A percentile compares a stretch with the other conserved stretches of the same genome.
These are phyloP conservation scores for Cephonodes hylas DNA, from an alignment of 2,888 invertebrate genomes.

Conservation along the genomic window DNA sequence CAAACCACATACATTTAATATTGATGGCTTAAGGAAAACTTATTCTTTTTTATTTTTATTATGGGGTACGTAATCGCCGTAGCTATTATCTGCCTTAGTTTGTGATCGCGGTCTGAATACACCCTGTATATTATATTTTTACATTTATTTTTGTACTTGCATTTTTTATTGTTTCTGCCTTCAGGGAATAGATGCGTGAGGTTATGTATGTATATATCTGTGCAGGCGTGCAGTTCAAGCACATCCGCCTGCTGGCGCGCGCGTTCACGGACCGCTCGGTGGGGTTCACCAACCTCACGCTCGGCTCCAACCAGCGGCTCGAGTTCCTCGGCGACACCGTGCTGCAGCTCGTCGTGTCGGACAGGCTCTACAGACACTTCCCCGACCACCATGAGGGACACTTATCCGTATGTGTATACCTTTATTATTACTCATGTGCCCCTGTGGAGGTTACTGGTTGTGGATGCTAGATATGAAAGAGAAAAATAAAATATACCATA, in stretches of 20 bases:
- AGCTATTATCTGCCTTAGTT: no score
- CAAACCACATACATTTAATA: no score
- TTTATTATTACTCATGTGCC: not conserved
- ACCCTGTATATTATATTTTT: no score
- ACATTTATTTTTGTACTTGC: no score
- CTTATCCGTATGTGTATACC: slow-evolving; percentile 88
- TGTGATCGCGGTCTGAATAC: no score
- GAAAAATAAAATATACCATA: not conserved
- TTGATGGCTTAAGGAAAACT: no score
- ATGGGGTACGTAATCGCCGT: no score
- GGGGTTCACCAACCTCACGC: slow-evolving; percentile 96
- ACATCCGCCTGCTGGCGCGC: slow-evolving; percentile 95
- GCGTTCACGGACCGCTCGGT: slow-evolving; percentile 98
- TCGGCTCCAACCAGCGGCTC: slow-evolving; percentile 98
- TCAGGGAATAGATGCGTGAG: no score
- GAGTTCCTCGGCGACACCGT: slow-evolving; percentile 99
- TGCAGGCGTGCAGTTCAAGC: slow-evolving; percentile 91
- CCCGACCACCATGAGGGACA: slow-evolving; percentile 99
- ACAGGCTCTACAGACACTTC: slow-evolving; percentile 97
- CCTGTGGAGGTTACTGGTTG: no score
- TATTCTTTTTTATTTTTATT: no score
- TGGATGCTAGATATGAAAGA: not conserved
- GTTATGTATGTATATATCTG: slow-evolving; percentile 1
- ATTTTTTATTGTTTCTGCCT: no score
- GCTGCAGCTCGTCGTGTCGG: slow-evolving; percentile 96